Percentiles rank a stretch among this genome's conserved stretches.
Evolutionary conservation across 1,140 invertebrate genomes (phyloP).

Genomic region (Platyscapa corneri): DNA sequence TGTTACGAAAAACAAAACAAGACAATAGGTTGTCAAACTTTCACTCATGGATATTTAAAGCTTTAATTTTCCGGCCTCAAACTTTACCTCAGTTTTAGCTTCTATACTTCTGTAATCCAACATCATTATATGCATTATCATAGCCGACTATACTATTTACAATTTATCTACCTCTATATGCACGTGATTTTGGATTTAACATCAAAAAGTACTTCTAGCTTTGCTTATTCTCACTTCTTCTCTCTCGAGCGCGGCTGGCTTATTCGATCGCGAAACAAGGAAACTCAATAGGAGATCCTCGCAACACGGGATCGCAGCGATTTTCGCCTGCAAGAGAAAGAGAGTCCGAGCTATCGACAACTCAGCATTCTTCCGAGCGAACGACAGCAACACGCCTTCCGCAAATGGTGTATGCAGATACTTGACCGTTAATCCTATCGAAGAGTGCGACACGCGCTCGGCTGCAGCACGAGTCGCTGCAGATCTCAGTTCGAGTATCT

Average conservation of each 20-base stretch:
- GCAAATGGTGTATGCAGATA: neutral
- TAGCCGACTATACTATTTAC: slow-evolving; percentile 23
- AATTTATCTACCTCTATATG: slow-evolving; percentile 41
- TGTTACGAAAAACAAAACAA: neutral
- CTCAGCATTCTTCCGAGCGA: neutral
- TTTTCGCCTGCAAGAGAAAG: neutral
- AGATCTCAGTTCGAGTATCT: neutral
- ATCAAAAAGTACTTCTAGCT: slow-evolving; percentile 5
- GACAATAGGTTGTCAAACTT: neutral
- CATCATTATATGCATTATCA: slow-evolving; percentile 36
- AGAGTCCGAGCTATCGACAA: neutral
- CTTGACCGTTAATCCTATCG: neutral
- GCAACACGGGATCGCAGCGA: neutral
- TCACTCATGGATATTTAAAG: slow-evolving; percentile 23
- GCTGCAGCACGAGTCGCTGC: neutral
- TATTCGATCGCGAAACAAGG: neutral
- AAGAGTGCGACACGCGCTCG: neutral
- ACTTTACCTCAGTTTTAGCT: neutral
- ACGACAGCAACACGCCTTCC: neutral
- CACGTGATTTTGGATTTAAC: slow-evolving; percentile 37
- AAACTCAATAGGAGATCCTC: neutral
- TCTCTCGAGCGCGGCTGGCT: neutral
- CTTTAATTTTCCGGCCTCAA: neutral
- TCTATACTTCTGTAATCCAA: slow-evolving; percentile 38
- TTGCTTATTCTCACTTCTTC: neutral